These are phyloP conservation scores for Eupleurogrammus muticus DNA, from an alignment of 2,797 vertebrate species.

Conservation along the genomic window DNA sequence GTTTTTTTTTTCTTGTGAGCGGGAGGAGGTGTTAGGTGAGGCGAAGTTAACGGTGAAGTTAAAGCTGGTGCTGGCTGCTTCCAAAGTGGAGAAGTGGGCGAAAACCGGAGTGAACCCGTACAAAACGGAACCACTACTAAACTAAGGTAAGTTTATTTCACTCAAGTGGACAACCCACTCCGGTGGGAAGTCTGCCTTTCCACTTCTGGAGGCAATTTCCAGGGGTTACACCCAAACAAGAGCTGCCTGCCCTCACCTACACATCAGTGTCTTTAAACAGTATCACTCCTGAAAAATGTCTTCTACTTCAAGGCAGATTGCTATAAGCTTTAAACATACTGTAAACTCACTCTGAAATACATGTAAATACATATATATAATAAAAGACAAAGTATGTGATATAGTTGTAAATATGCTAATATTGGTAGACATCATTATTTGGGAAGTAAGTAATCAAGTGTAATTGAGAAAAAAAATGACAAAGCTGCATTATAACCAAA, in stretches of 20 bases:
- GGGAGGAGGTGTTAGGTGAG: conserved; percentile 31
- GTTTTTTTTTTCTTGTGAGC: conserved; percentile 18
- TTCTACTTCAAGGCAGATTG: neutral
- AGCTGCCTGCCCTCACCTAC: conserved; percentile 30
- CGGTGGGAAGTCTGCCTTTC: neutral
- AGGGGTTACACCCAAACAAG: conserved; percentile 60
- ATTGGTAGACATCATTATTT: neutral
- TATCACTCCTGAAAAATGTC: neutral
- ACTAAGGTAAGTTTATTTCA: conserved; percentile 60
- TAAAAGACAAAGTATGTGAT: neutral
- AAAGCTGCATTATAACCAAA: neutral
- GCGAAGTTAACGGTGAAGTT: conserved; percentile 60
- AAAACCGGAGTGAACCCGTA: conserved; percentile 35
- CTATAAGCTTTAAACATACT: neutral
- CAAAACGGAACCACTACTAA: neutral
- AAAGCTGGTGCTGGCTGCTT: conserved; percentile 31
- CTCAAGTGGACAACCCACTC: neutral
- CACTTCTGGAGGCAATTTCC: conserved; percentile 28
- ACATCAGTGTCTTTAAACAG: neutral
- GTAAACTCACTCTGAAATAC: neutral
- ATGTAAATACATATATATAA: neutral
- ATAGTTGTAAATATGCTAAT: neutral
- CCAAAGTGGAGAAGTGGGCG: conserved; percentile 34
- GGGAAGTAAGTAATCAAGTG: neutral
- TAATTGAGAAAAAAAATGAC: neutral